phyloP scores from a whole-genome alignment of 1,140 invertebrate species.

The Scaptomyza graminum region DNA sequence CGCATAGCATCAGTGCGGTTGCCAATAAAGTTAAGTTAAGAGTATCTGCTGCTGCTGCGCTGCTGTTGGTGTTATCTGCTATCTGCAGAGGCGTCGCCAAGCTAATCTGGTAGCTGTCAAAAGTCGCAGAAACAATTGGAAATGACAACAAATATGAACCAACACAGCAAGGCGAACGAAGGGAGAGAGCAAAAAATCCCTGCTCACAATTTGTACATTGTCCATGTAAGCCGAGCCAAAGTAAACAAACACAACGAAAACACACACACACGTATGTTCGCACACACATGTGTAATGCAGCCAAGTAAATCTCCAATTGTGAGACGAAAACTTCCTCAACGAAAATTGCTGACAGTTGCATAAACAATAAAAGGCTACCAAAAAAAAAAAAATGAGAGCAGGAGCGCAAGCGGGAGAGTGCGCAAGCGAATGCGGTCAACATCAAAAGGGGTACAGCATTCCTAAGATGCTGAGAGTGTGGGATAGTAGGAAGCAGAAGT shows the following conservation, averaged over 20 bases:
- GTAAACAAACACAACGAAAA: conserved; percentile 49
- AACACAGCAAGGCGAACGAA: conserved; percentile 31
- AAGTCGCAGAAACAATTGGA: conserved; percentile 79
- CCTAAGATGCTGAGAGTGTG: conserved; percentile 12
- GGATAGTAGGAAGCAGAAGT: not conserved
- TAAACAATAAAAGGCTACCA: conserved; percentile 72
- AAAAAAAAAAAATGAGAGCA: conserved; percentile 20
- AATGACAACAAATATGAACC: conserved; percentile 79
- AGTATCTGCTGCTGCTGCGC: conserved; percentile 3
- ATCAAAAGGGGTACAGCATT: conserved; percentile 64
- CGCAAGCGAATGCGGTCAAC: conserved; percentile 70
- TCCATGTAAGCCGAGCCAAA: conserved; percentile 43
- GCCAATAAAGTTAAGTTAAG: conserved; percentile 11
- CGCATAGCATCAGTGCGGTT: conserved; percentile 9
- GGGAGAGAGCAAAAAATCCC: not conserved
- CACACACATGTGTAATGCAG: conserved; percentile 13
- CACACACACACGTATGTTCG: conserved; percentile 1
- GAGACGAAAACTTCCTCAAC: conserved; percentile 46
- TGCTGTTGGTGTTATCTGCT: conserved; percentile 1
- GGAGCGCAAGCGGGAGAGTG: conserved; percentile 33
- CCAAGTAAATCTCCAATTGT: conserved; percentile 58
- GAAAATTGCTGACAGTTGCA: conserved; percentile 80
- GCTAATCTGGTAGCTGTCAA: conserved; percentile 77
- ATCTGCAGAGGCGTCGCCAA: conserved; percentile 62
- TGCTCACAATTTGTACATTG: conserved; percentile 22